Conservation (phyloP, 1,140 invertebrate genomes). For the Pentalonia nigronervosa region DNA sequence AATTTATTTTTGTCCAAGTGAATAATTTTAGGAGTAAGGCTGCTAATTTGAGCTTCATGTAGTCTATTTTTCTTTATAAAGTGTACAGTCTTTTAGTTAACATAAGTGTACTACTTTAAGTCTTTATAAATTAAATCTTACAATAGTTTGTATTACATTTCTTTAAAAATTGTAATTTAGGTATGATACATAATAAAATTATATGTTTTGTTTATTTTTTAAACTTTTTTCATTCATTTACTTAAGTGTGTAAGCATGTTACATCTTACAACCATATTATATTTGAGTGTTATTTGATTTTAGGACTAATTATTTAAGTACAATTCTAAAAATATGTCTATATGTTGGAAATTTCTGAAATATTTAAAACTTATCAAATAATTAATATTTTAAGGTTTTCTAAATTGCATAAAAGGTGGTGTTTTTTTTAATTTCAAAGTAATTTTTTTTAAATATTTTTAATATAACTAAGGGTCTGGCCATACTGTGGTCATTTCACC, state of each 20-base stretch:
- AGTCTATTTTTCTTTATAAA: slow-evolving; percentile 52
- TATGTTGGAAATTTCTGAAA: neutral
- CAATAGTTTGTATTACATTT: slow-evolving; percentile 17
- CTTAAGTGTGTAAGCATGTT: neutral
- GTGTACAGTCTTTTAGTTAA: slow-evolving; percentile 47
- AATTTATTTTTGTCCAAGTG: slow-evolving; percentile 41
- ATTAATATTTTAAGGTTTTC: neutral
- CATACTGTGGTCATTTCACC: no score
- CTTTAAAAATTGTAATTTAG: slow-evolving; percentile 42
- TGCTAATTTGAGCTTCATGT: slow-evolving; percentile 54
- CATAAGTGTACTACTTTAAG: slow-evolving; percentile 38
- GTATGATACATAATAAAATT: slow-evolving; percentile 40
- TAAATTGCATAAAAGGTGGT: neutral
- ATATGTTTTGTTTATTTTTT: slow-evolving; percentile 57
- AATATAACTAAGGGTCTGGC: neutral
- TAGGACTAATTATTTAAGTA: neutral
- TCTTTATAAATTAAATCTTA: slow-evolving; percentile 15
- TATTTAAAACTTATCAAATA: neutral
- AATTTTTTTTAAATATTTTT: neutral
- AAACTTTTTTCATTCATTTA: neutral
- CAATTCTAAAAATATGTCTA: neutral
- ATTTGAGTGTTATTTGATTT: neutral
- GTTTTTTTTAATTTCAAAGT: neutral
- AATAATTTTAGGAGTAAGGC: slow-evolving; percentile 57
- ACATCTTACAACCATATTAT: neutral